Base-by-base conservation (phyloP, 2,888 invertebrate genomes). In the Hirtodrosophila alboralis region DNA sequence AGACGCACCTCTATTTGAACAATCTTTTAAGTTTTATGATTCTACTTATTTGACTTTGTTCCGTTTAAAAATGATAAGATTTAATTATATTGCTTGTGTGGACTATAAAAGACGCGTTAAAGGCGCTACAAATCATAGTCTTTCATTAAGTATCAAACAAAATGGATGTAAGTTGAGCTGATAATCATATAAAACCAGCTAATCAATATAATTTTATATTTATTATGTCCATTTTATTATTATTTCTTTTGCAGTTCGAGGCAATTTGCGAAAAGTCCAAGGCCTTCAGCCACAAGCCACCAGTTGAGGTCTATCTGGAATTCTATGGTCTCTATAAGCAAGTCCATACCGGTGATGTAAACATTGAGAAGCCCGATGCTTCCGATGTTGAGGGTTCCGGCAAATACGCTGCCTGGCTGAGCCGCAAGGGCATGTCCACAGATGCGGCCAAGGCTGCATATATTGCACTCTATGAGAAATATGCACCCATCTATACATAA, bases 361-460 rank as follows among this genome's bases (percentile, higher is more conserved):
- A 95, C 89, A 95, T 94, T 69, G 96, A 91, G 47, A 94, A 95
- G 75, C 98, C 98, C 59, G 96, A 97, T 48, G 93, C 96, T 91
- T 87, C 97, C 67, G 97, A 98, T 87, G 90, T 95, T 70, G 95
- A 95, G 91, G 98, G 95, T 61, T 97, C 96, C 88, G 97, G 96
- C 31, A 98, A 98, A 91, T 98, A 96, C 96, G 95, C 96, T 89
- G 94, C 96, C 1, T 98, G 98, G 98, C 93, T 93, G 69, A 91
- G 91, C 53, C 95, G 94, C 90, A 97, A 97, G 91, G 98, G 97
- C 16, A 92, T 93, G 86, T 91, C 93, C 31, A 91, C 94, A 83
- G 95, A 95, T 28, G 94, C 93, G 31, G 97, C 98, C 52, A 96
- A 96, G 91, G 92, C 94, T 84, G 93, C 94, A 43, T 98, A 98